Conservation (phyloP, 2,888 invertebrate species). For the Xylophagus ater region DNA sequence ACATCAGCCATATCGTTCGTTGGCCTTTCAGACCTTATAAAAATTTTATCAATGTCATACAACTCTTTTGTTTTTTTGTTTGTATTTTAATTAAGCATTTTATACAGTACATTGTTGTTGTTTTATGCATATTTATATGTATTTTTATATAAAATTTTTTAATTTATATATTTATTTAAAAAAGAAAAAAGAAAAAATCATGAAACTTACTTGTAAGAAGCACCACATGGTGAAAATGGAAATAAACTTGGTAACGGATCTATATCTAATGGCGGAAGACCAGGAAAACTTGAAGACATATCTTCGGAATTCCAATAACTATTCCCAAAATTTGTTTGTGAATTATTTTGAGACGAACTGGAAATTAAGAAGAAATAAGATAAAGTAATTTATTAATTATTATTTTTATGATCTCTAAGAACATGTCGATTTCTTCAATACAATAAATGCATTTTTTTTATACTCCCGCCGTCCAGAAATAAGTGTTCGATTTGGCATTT, state of each 20-base stretch:
- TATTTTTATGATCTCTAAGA: neutral
- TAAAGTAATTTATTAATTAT: neutral
- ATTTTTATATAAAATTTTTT: too few species aligned
- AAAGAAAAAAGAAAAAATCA: neutral
- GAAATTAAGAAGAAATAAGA: neutral
- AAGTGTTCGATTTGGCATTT: too few species aligned
- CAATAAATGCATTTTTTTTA: too few species aligned
- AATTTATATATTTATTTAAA: neutral
- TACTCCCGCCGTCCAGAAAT: too few species aligned
- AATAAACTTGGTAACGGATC: constrained; percentile 80
- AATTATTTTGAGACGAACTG: constrained; percentile 22
- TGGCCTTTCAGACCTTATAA: constrained; percentile 42
- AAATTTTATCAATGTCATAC: too few species aligned
- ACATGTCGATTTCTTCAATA: too few species aligned
- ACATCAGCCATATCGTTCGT: constrained; percentile 78
- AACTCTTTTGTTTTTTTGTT: too few species aligned
- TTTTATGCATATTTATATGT: too few species aligned
- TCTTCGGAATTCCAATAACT: constrained; percentile 53
- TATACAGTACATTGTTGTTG: neutral
- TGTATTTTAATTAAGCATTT: neutral
- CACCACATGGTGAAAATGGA: constrained; percentile 73
- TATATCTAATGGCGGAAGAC: constrained; percentile 66
- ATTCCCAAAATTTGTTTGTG: constrained; percentile 25
- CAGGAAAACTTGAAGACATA: constrained; percentile 76
- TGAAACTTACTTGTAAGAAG: constrained; percentile 56